Percentiles rank a stretch among this genome's conserved stretches.
Evolutionary conservation across 2,888 invertebrate species (phyloP).

Genomic region (Euplagia quadripunctaria): DNA sequence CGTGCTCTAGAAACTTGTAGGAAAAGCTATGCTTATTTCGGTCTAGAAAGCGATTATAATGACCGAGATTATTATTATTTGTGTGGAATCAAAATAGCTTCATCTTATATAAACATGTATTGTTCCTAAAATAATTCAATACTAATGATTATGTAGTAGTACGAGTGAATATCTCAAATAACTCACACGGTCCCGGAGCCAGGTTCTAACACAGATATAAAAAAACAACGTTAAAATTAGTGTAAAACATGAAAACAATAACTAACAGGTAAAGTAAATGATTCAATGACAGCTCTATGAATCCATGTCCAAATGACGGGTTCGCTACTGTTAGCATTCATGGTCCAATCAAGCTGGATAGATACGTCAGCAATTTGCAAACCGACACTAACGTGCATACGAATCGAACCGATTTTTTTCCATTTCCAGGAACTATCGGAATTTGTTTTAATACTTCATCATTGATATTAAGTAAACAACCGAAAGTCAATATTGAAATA

Average conservation of each 20-base stretch:
- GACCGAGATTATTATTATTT: background rate
- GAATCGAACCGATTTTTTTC: conserved; percentile 7
- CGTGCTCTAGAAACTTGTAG: no score
- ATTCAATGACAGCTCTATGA: conserved; percentile 41
- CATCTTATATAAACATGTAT: background rate
- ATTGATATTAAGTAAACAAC: background rate
- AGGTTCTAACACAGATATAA: background rate
- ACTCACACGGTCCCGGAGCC: background rate
- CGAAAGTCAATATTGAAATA: no score
- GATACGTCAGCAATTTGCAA: conserved; percentile 57
- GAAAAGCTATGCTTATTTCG: background rate
- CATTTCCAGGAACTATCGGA: background rate
- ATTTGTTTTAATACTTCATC: background rate
- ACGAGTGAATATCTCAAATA: no score
- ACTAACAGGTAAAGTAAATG: conserved; percentile 16
- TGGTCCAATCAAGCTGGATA: conserved; percentile 69
- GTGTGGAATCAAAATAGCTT: background rate
- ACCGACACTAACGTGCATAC: conserved; percentile 34
- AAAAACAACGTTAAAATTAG: background rate
- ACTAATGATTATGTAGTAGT: no score
- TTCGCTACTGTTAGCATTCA: conserved; percentile 65
- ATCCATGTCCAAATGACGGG: conserved; percentile 49
- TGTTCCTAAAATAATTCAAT: no score
- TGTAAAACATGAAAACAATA: background rate
- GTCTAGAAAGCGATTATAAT: background rate